Evolutionary conservation across 2,113 vertebrate genomes (phyloP), one percentile per base, ranked within the genome.

Genomic region (Pogonocichla stellata): DNA sequence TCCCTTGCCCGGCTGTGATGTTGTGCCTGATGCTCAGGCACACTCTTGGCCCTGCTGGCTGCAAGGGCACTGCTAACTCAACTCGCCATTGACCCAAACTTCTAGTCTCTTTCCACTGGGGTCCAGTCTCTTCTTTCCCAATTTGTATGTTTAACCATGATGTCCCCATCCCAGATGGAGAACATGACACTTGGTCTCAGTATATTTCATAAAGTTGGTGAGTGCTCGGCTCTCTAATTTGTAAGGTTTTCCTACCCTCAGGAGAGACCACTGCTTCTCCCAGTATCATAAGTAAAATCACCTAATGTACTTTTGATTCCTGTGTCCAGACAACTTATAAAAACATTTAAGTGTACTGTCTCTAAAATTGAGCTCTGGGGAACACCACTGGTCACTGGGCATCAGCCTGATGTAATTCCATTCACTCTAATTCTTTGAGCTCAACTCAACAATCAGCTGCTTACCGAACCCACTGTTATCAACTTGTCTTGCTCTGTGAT

Each of bases 1-100:
- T 43, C 33, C 42, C 5, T 56, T 14, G 5, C 51, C 14, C 0
- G 0, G 33, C 33, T 58, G 25, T 1, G 4, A 66, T 58, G 67
- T 43, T 80, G 38, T 1, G 36, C 38, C 60, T 45, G 69, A 58
- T 20, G 23, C 24, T 2, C 19, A 14, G 36, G 26, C 38, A 51
- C 14, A 57, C 0, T 0, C 14, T 16, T 51, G 43, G 8, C 36
- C 8, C 36, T 51, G 7, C 33, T 45, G 28, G 28, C 60, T 88
- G 28, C 28, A 36, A 58, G 10, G 33, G 28, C 23, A 42, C 25
- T 64, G 19, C 26, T 66, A 43, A 0, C 26, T 65, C 36, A 43
- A 6, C 33, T 25, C 45, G 28, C 12, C 13, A 24, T 3, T n/a
- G 15, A 74, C 36, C 6, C 5, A 33, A 15, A 73, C 12, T 38